Base-by-base conservation (phyloP, 2,113 vertebrate species). In the Cyanoderma ruficeps region DNA sequence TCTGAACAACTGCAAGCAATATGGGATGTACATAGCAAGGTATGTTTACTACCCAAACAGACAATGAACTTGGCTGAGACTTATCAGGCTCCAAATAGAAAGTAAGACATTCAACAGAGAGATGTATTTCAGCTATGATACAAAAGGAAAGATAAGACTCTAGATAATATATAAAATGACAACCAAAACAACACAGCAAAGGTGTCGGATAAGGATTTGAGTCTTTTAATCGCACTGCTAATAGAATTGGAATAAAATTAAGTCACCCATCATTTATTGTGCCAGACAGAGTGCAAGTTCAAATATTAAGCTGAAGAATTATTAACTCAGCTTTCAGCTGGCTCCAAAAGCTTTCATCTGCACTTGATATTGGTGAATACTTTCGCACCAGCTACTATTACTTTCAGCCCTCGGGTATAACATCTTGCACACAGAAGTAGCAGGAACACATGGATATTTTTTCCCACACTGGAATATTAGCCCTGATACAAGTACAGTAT, bases 391-490 rank as follows among this genome's bases (percentile, higher is more conserved):
- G 30, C 64, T 91, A 77, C 90, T 96, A 96, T 96, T 96, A 94
- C 78, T 94, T 97, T 94, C 86, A 96, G 94, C 92, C 96, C 85
- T 95, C 37, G 30, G 88, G 88, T 96, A 42, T 70, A 96, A 96
- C 90, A 96, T 96, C 96, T 95, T 97, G 96, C 72, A 96, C 90
- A 60, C 92, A 95, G 93, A 95, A 96, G 86, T 20, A 76, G 92
- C 52, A 90, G 80, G 44, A 87, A 68, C 56, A 81, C 68, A 46
- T 41, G 11, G 74, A 53, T 83, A 86, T 90, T 92, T 94, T 94
- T 95, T 87, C 88, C 88, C 83, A 89, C 72, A 46, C 3, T 56
- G 56, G 60, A 93, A 88, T 86, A 94, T 81, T 80, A 93, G 41
- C 72, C 86, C 83, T 47, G n/a, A 71, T 78, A 86, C 41, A 75